Conservation (phyloP, 2,797 vertebrate species). For the Coendou prehensilis region DNA sequence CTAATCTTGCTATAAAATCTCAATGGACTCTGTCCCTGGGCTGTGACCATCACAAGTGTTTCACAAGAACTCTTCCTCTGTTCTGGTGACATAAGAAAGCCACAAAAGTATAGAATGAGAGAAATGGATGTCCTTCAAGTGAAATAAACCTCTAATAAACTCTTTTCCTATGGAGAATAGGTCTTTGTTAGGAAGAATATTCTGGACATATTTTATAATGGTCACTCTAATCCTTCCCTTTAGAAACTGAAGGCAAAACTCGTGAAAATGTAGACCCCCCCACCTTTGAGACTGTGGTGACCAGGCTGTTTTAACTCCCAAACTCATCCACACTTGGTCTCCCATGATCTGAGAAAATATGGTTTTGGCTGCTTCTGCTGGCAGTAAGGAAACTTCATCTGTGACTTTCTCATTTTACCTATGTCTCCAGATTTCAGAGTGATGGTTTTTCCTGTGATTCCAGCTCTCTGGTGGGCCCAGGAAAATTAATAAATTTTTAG, state of each 20-base stretch:
- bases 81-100: neutral
- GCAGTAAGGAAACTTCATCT: neutral
- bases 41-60: neutral
- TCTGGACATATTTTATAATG: neutral
- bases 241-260: neutral
- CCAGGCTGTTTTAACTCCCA: neutral
- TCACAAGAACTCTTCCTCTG: neutral
- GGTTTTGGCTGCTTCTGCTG: neutral
- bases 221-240: neutral
- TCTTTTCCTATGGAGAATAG: neutral
- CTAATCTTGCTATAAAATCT: neutral
- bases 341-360: neutral
- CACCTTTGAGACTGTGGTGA: neutral
- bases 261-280: neutral
- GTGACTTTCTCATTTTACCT: neutral
- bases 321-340: neutral
- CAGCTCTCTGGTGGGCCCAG: neutral
- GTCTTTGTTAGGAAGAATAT: neutral
- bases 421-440: neutral
- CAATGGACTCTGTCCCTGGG: neutral
- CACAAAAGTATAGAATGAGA: neutral
- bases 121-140: neutral
- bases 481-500: neutral
- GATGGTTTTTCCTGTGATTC: neutral
- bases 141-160: neutral